These are phyloP conservation scores for Standfussiana lucernea DNA, from an alignment of 2,888 invertebrate genomes.

Conservation along the genomic window DNA sequence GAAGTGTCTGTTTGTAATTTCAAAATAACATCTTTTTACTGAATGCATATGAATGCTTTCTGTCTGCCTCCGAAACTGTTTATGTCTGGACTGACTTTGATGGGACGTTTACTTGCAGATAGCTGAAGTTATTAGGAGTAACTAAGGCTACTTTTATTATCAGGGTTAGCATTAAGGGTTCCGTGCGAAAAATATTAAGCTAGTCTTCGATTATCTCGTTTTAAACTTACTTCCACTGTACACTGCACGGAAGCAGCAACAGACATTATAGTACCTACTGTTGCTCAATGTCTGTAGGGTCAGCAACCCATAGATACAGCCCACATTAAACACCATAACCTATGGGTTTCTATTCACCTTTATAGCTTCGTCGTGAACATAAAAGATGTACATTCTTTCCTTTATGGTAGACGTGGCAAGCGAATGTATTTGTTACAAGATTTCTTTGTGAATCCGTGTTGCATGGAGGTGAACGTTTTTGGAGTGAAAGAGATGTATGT, in stretches of 20 bases:
- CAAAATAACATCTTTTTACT: no score
- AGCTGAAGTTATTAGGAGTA: no score
- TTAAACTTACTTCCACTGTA: not conserved
- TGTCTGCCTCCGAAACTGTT: no score
- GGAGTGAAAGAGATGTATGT: slow-evolving; percentile 1
- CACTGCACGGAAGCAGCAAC: not conserved
- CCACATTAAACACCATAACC: slow-evolving; percentile 10
- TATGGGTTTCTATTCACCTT: slow-evolving; percentile 41
- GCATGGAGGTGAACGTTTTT: not conserved
- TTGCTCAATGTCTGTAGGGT: slow-evolving; percentile 14
- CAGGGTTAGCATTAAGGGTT: no score
- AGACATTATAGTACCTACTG: not conserved
- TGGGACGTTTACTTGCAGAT: no score
- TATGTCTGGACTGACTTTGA: no score
- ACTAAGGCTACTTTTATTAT: no score
- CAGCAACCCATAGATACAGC: slow-evolving; percentile 9
- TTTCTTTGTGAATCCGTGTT: slow-evolving; percentile 30
- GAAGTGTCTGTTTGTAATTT: no score
- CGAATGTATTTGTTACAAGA: slow-evolving; percentile 1
- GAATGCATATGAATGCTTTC: no score
- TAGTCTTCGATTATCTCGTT: no score
- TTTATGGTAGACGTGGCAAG: slow-evolving; percentile 21
- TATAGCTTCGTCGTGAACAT: slow-evolving; percentile 43
- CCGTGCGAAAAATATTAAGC: no score
- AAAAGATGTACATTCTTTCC: slow-evolving; percentile 32